A percentile compares a stretch with the other conserved stretches of the same genome.
These are phyloP conservation scores for Lepidurus packardi DNA, from an alignment of 1,140 invertebrate species.

Conservation along the genomic window DNA sequence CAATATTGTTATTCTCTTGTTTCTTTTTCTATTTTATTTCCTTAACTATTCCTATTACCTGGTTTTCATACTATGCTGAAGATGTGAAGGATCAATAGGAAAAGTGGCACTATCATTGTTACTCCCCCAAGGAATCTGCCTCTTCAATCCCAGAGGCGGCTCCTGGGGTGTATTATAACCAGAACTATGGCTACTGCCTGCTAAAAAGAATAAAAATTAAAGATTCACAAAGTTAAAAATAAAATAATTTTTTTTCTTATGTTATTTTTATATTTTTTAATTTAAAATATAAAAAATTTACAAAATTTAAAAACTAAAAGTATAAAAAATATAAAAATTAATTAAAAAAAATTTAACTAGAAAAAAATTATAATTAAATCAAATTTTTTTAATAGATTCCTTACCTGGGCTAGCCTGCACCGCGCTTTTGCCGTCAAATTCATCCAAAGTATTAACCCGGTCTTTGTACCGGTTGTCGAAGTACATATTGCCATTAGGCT, in stretches of 20 bases:
- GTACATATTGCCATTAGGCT: constrained; percentile 30
- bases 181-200: not conserved
- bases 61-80: not conserved
- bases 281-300: too few relatives aligned
- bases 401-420: constrained; percentile 29
- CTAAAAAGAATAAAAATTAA: constrained; percentile 1
- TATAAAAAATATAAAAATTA: too few relatives aligned
- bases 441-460: constrained; percentile 33
- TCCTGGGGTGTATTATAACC: not conserved
- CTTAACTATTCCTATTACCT: too few relatives aligned
- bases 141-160: not conserved
- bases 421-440: constrained; percentile 36
- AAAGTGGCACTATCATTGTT: not conserved
- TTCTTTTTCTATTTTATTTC: not conserved
- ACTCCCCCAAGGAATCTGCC: not conserved
- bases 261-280: too few relatives aligned
- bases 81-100: not conserved
- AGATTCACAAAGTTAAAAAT: constrained; percentile 8
- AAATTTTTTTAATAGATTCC: constrained; percentile 32
- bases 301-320: too few relatives aligned
- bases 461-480: not conserved
- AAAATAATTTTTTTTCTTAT: too few relatives aligned
- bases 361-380: constrained; percentile 29
- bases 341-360: constrained; percentile 31
- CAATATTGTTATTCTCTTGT: not conserved